Evolutionary conservation across 1,140 invertebrate genomes (phyloP), one percentile per base, ranked within the genome.

Genomic region (Oncopodura yosiiana): DNA sequence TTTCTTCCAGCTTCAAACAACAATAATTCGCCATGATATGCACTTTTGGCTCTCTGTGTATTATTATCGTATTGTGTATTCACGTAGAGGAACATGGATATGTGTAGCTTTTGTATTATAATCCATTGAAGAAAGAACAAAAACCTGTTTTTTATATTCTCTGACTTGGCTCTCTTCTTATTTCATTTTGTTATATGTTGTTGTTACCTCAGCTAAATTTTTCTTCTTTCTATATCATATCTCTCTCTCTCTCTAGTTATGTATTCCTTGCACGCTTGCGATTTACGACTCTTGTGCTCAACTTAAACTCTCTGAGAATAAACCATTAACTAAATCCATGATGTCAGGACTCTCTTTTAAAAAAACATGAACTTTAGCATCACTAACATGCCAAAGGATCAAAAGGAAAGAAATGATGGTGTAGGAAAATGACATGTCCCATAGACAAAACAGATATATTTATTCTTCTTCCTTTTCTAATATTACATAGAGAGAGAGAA

Each of bases 1-100:
- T 12, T 6, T 19, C n/a, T 24, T 27, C 11, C 24, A 45, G 26
- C 43, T 45, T 45, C 14, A 51, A 16, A 23, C 29, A 41, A 51
- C 49, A 51, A 51, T 51, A 51, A 51, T 51, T 51, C 49, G 49
- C 49, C 49, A 51, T 51, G 49, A 51, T 51, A 51, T 51, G 49
- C 49, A 51, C 49, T 51, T 51, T 51, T 51, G 39, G 49, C 27
- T 42, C 39, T 38, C 37, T 51, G 36, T 51, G 30, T 8, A n/a
- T 8, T 8, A 34, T 34, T 34, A 9, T 34, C 30, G n/a, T 34
- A 9, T n/a, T n/a, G n/a, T n/a, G n/a, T n/a, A n/a, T n/a, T n/a
- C n/a, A n/a, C n/a, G 8, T 34, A n/a, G 30, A 34, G 8, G 30
- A 34, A n/a, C 14, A n/a, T 8, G 30, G 30, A 8, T 34, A 9